Percentiles rank a stretch among this genome's conserved stretches.
Conservation (phyloP, 2,888 invertebrate species). For the Oscheius sp. region DNA sequence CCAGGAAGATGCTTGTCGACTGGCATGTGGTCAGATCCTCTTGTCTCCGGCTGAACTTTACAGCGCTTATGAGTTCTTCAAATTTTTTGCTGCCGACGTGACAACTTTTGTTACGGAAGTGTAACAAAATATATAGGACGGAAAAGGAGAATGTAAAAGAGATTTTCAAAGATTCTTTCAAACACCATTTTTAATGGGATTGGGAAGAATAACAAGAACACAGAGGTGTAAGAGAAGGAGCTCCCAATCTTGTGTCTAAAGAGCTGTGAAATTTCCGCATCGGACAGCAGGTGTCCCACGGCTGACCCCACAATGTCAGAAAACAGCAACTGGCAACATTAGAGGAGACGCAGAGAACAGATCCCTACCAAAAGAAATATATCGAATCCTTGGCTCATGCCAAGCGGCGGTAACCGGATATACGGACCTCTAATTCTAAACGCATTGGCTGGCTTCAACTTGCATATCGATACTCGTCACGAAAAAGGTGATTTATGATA, state of each 20-base stretch:
- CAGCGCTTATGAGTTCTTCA: conserved; percentile 13
- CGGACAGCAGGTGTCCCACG: conserved; percentile 25
- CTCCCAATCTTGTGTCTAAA: neutral
- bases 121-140: neutral
- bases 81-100: neutral
- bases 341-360: conserved; percentile 15
- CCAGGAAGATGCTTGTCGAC: conserved; percentile 18
- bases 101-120: neutral
- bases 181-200: too few species aligned
- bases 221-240: neutral
- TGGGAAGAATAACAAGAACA: neutral
- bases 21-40: conserved; percentile 27
- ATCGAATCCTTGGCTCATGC: conserved; percentile 9
- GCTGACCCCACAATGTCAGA: conserved; percentile 20
- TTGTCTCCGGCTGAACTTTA: conserved; percentile 26
- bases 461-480: conserved; percentile 14
- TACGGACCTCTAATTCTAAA: conserved; percentile 27
- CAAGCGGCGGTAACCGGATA: conserved; percentile 31
- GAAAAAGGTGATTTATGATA: neutral
- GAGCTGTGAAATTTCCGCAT: conserved; percentile 13
- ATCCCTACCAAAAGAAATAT: neutral
- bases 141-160: neutral
- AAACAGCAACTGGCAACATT: conserved; percentile 33
- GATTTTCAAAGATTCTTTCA: too few species aligned
- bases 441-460: conserved; percentile 28